These are phyloP conservation scores for Cynopterus brachyotis DNA, from an alignment of 2,113 vertebrate genomes.

Conservation along the genomic window DNA sequence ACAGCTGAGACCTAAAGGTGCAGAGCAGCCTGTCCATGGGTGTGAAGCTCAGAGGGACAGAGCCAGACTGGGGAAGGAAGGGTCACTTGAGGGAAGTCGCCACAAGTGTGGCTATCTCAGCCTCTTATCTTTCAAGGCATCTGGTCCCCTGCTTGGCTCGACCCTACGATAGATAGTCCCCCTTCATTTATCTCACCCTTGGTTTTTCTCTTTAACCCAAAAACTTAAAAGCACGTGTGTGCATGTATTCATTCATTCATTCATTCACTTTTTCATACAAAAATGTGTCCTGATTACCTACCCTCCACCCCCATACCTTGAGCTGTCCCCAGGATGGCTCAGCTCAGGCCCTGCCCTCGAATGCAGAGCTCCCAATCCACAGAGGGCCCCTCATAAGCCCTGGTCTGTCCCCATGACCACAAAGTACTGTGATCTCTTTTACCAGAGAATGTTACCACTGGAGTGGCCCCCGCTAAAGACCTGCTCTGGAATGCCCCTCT, in stretches of 20 bases:
- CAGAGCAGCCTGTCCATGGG: fast-evolving
- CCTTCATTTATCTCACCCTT: background rate
- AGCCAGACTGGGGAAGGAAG: background rate
- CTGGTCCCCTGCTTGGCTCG: background rate
- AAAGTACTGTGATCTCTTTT: background rate
- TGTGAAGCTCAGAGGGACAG: background rate
- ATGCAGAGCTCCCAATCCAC: background rate
- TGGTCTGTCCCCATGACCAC: background rate
- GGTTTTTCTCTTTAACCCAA: background rate
- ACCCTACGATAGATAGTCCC: no score
- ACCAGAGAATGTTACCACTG: background rate
- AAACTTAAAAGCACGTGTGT: background rate
- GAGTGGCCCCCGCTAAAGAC: background rate
- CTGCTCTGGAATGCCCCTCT: background rate
- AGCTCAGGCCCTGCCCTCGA: background rate
- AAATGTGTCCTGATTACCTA: background rate
- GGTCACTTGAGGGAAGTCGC: background rate
- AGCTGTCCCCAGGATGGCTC: background rate
- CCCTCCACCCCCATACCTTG: background rate
- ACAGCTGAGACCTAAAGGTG: background rate
- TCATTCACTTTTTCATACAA: background rate
- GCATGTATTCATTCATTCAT: background rate
- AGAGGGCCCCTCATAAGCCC: background rate
- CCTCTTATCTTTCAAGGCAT: background rate
- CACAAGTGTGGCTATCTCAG: background rate